Percentiles rank a stretch among this genome's conserved stretches.
phyloP scores from a whole-genome alignment of 2,888 invertebrate species.

The Bellardia bayeri region DNA sequence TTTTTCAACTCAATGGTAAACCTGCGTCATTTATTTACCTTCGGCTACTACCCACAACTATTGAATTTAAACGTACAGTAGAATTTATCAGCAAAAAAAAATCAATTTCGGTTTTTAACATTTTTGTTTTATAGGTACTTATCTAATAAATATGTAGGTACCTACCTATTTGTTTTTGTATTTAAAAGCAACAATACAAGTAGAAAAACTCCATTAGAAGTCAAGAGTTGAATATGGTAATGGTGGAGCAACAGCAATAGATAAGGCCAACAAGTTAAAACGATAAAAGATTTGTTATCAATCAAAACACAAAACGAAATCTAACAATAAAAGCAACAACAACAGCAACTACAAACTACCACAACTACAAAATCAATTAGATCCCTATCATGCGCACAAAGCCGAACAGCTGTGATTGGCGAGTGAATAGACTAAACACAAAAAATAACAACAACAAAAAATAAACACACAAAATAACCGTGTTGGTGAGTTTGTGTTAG shows the following conservation, averaged over 20 bases:
- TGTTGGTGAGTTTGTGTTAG: constrained; percentile 11
- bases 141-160: not conserved
- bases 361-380: constrained; percentile 53
- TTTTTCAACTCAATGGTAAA: not conserved
- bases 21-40: not conserved
- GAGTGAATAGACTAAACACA: constrained; percentile 40
- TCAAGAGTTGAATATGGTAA: constrained; percentile 39
- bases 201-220: constrained; percentile 42
- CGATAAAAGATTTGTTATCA: constrained; percentile 83
- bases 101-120: constrained; percentile 50
- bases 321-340: constrained; percentile 41
- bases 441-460: not conserved
- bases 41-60: constrained; percentile 22
- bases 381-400: constrained; percentile 74
- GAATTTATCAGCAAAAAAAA: constrained; percentile 21
- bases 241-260: constrained; percentile 51
- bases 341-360: constrained; percentile 31
- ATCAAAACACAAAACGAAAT: constrained; percentile 75
- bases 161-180: not conserved
- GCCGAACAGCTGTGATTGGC: constrained; percentile 75
- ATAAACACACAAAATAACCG: not conserved
- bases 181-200: constrained; percentile 23
- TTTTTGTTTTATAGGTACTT: too few species aligned
- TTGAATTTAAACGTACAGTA: not conserved
- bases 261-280: constrained; percentile 72